phyloP scores from a whole-genome alignment of 2,888 invertebrate genomes.

The Athalia rosae region DNA sequence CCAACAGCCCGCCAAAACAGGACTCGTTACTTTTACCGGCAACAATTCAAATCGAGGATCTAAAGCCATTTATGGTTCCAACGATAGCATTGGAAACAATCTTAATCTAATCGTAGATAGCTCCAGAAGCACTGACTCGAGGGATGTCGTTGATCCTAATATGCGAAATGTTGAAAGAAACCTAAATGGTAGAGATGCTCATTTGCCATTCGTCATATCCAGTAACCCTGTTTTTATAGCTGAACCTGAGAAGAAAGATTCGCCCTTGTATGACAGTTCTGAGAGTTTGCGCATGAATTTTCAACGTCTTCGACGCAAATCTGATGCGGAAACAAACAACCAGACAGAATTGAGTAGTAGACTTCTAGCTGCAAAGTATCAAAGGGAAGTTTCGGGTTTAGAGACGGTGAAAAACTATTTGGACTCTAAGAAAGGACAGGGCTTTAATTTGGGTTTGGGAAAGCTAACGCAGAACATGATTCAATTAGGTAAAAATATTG shows the following conservation, averaged over 20 bases:
- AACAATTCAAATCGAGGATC: slow-evolving; percentile 57
- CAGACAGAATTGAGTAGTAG: slow-evolving; percentile 64
- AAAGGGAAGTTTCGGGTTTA: slow-evolving; percentile 66
- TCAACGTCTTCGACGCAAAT: slow-evolving; percentile 65
- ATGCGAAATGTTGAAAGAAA: slow-evolving; percentile 58
- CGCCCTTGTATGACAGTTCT: slow-evolving; percentile 66
- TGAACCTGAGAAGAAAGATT: slow-evolving; percentile 65
- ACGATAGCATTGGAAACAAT: slow-evolving; percentile 55
- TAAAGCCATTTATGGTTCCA: slow-evolving; percentile 55
- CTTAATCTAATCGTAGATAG: slow-evolving; percentile 54
- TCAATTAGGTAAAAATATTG: slow-evolving; percentile 68
- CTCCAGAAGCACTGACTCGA: slow-evolving; percentile 61
- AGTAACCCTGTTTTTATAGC: slow-evolving; percentile 69
- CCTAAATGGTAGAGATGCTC: slow-evolving; percentile 58
- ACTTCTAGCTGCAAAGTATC: slow-evolving; percentile 67
- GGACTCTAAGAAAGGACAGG: slow-evolving; percentile 68
- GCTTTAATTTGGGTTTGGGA: slow-evolving; percentile 66
- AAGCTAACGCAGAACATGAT: slow-evolving; percentile 70
- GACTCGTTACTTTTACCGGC: slow-evolving; percentile 56
- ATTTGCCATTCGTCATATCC: slow-evolving; percentile 69
- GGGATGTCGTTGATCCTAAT: slow-evolving; percentile 52
- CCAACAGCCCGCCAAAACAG: slow-evolving; percentile 53
- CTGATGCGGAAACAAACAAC: slow-evolving; percentile 65
- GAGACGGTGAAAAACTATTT: slow-evolving; percentile 69
- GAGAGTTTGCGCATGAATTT: slow-evolving; percentile 66